Percentiles rank a stretch among this genome's conserved stretches.
Evolutionary conservation across 2,888 invertebrate genomes (phyloP).

Genomic region (Cheilosia impressa): DNA sequence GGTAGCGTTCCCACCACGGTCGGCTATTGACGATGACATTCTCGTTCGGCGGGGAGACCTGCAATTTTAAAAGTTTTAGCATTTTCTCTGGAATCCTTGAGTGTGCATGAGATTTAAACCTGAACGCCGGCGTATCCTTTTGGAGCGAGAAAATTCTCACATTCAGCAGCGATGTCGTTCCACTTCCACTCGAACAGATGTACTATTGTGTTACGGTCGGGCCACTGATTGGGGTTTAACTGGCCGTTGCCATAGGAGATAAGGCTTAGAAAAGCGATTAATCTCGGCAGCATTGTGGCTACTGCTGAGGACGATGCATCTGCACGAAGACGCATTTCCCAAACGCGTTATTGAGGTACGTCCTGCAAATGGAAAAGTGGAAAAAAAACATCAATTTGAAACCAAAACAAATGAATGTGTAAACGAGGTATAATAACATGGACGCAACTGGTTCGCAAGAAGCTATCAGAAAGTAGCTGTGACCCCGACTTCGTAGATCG

Average conservation of each 20-base stretch:
- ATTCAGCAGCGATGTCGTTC: slow-evolving; percentile 91
- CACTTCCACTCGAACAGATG: slow-evolving; percentile 94
- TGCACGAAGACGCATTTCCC: not conserved
- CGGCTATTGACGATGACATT: slow-evolving; percentile 86
- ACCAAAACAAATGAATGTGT: too few relatives aligned
- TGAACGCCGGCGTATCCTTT: slow-evolving; percentile 90
- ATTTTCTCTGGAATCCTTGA: not conserved
- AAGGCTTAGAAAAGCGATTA: not conserved
- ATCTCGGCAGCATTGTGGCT: not conserved
- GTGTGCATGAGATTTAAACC: slow-evolving; percentile 82
- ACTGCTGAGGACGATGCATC: not conserved
- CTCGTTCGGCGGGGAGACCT: slow-evolving; percentile 89
- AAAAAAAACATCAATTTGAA: too few relatives aligned
- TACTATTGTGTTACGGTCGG: slow-evolving; percentile 88
- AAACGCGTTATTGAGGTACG: not conserved
- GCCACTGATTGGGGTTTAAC: slow-evolving; percentile 79
- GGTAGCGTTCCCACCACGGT: slow-evolving; percentile 95
- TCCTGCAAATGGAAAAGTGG: not conserved
- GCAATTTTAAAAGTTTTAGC: not conserved
- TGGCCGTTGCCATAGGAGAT: slow-evolving; percentile 72
- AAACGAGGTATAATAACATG: too few relatives aligned
- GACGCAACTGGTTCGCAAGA: too few relatives aligned
- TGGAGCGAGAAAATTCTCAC: slow-evolving; percentile 90
- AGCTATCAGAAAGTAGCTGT: too few relatives aligned
- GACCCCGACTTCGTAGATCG: too few relatives aligned